phyloP scores from a whole-genome alignment of 2,113 vertebrate species.

The Neogale vison region DNA sequence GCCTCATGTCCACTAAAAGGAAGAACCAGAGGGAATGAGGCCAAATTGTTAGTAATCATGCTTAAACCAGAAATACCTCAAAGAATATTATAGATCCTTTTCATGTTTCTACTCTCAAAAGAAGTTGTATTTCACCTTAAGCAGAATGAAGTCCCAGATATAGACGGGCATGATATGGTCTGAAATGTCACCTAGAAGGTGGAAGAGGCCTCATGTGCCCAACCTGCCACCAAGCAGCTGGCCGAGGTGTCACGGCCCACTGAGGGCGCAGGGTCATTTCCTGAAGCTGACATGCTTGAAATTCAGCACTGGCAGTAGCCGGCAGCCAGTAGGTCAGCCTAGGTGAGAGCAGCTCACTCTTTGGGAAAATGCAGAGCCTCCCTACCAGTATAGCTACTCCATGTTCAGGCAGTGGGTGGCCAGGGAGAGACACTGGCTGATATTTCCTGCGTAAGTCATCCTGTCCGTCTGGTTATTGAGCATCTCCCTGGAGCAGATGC shows the following conservation, averaged over 20 bases:
- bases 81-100: not conserved
- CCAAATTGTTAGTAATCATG: not conserved
- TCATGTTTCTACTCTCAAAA: not conserved
- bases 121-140: not conserved
- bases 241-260: not conserved
- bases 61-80: constrained; percentile 28
- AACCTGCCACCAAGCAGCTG: not conserved
- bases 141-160: not conserved
- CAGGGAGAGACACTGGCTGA: not conserved
- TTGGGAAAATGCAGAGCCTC: not conserved
- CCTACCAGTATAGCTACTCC: not conserved
- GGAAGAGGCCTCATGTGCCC: not conserved
- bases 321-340: not conserved
- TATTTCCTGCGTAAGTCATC: not conserved
- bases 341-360: not conserved
- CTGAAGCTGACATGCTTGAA: not conserved
- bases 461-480: not conserved
- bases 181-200: not conserved
- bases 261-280: not conserved
- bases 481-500: not conserved
- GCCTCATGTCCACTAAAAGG: not conserved
- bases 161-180: not conserved
- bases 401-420: not conserved
- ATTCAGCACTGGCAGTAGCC: not conserved
- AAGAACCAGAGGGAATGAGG: not conserved